phyloP scores from a whole-genome alignment of 2,797 vertebrate species.

The Tarsius wallacei region DNA sequence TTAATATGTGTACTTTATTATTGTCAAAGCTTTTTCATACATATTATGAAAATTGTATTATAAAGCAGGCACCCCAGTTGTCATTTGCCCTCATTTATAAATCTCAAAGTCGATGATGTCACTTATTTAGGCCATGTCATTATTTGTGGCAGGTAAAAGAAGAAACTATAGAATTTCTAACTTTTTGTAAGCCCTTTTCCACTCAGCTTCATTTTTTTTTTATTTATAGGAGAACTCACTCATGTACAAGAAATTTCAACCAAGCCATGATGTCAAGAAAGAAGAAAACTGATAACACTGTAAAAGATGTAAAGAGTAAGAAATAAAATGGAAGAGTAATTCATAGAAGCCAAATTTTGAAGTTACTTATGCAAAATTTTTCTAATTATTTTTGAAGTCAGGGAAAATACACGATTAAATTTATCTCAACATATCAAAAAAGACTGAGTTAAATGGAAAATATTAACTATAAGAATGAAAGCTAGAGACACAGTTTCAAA shows the following conservation, averaged over 20 bases:
- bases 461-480: conserved; percentile 19
- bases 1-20: background rate
- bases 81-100: background rate
- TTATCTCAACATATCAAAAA: conserved; percentile 35
- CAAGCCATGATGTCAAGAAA: background rate
- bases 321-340: conserved; percentile 66
- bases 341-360: conserved; percentile 20
- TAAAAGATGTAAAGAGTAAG: background rate
- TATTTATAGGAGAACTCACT: background rate
- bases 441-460: background rate
- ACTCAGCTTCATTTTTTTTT: background rate
- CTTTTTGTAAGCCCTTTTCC: background rate
- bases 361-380: background rate
- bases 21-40: conserved; percentile 5
- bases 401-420: conserved; percentile 20
- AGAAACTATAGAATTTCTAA: background rate
- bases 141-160: background rate
- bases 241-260: conserved; percentile 19
- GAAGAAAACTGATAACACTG: background rate
- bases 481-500: conserved; percentile 1
- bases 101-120: background rate
- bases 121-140: background rate
- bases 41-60: background rate
- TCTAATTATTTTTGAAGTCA: conserved; percentile 38
- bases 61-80: background rate